These are phyloP conservation scores for Sycophila sp. DNA, from an alignment of 1,140 invertebrate species.

Conservation along the genomic window DNA sequence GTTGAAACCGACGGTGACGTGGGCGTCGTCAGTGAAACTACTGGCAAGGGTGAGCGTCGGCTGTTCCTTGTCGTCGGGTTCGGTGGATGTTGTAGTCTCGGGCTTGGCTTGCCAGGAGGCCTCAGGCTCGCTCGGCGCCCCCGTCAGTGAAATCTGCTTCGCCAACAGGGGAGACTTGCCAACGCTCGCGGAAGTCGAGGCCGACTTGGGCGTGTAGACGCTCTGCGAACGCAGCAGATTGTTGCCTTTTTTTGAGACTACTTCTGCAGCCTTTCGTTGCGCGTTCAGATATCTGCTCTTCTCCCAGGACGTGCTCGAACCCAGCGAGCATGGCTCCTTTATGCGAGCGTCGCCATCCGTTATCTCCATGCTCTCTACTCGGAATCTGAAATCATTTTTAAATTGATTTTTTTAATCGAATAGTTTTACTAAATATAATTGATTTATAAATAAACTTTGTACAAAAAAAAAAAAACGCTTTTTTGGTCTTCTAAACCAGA, in stretches of 20 bases:
- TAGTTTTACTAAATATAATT: too few species aligned
- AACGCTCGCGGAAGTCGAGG: slow-evolving; percentile 33
- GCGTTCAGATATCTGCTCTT: slow-evolving; percentile 30
- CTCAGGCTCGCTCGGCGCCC: slow-evolving; percentile 59
- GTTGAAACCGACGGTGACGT: slow-evolving; percentile 57
- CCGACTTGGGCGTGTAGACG: slow-evolving; percentile 53
- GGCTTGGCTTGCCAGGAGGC: slow-evolving; percentile 55
- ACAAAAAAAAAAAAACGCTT: not conserved
- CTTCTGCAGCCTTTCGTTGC: slow-evolving; percentile 34
- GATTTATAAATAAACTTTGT: too few species aligned
- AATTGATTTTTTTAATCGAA: slow-evolving; percentile 14
- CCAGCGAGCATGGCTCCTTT: slow-evolving; percentile 48
- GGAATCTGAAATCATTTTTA: slow-evolving; percentile 51
- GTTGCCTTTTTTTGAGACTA: slow-evolving; percentile 33
- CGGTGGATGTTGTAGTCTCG: not conserved
- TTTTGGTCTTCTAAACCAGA: not conserved
- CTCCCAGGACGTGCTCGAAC: slow-evolving; percentile 44
- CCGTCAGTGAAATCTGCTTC: slow-evolving; percentile 60
- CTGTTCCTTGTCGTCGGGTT: not conserved
- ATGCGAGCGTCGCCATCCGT: slow-evolving; percentile 61
- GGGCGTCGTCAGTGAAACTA: slow-evolving; percentile 58
- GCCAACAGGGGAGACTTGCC: slow-evolving; percentile 41
- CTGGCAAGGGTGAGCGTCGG: slow-evolving; percentile 56
- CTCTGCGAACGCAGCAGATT: slow-evolving; percentile 59
- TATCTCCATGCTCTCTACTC: slow-evolving; percentile 63